phyloP scores from a whole-genome alignment of 1,140 invertebrate genomes.

The Stegodyphus mimosarum region DNA sequence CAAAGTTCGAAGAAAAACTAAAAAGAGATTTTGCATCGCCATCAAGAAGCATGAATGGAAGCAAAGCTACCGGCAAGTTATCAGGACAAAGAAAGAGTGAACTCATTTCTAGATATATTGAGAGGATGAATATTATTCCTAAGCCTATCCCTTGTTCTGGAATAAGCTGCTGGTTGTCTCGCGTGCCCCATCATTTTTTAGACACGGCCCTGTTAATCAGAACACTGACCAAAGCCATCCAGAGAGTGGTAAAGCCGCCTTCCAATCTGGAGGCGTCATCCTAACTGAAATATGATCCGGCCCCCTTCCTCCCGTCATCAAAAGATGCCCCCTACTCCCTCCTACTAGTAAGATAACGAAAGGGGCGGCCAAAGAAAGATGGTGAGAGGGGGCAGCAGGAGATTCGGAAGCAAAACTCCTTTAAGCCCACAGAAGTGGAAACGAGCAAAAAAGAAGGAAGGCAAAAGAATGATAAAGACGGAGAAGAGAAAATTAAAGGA shows the following conservation, averaged over 20 bases:
- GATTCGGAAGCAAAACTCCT: constrained; percentile 58
- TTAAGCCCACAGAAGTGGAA: constrained; percentile 60
- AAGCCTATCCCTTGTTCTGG: constrained; percentile 11
- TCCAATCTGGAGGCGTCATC: constrained; percentile 59
- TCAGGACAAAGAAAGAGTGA: no score
- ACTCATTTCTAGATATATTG: no score
- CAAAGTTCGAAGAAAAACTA: no score
- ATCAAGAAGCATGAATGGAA: no score
- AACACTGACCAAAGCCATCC: constrained; percentile 49
- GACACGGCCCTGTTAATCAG: constrained; percentile 52
- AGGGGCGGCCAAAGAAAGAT: constrained; percentile 25
- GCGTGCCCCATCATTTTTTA: constrained; percentile 54
- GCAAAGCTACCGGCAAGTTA: no score
- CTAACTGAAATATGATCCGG: constrained; percentile 58
- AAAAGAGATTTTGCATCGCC: no score
- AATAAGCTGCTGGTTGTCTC: constrained; percentile 25
- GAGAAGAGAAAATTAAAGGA: constrained; percentile 53
- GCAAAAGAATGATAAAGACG: constrained; percentile 58
- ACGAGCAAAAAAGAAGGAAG: constrained; percentile 3
- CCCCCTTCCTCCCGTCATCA: constrained; percentile 26
- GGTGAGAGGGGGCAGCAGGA: constrained; percentile 18
- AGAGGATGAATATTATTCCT: background rate
- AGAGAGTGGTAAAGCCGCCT: constrained; percentile 54
- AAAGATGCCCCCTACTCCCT: constrained; percentile 33
- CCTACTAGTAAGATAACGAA: constrained; percentile 36